These are phyloP conservation scores for Hemicordylus capensis DNA, from an alignment of 2,113 vertebrate genomes.

Conservation along the genomic window DNA sequence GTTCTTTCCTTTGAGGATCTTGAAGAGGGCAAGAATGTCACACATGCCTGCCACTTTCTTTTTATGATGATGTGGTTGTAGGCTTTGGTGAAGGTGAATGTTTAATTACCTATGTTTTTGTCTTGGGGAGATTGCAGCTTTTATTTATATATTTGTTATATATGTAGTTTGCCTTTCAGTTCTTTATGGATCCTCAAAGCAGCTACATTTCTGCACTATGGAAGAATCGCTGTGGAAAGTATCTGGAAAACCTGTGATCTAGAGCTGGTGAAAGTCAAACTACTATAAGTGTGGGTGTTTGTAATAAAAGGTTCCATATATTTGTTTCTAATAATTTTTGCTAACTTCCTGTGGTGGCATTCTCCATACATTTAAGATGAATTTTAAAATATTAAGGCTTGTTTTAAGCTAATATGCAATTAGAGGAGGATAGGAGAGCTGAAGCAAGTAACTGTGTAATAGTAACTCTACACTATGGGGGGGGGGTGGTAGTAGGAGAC, in stretches of 20 bases:
- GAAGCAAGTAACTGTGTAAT: background rate
- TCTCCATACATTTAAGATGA: background rate
- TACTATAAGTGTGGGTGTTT: background rate
- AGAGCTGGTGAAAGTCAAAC: background rate
- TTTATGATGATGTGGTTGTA: background rate
- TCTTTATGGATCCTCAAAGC: background rate
- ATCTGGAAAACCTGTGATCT: background rate
- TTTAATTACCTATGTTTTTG: background rate
- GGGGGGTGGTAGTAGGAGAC: background rate
- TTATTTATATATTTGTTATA: background rate
- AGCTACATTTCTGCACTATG: background rate
- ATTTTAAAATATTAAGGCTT: background rate
- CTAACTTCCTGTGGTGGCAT: background rate
- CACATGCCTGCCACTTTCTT: too few relatives aligned
- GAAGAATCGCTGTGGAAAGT: background rate
- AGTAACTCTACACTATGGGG: background rate
- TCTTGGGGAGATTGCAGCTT: too few relatives aligned
- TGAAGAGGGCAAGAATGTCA: background rate
- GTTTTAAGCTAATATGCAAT: background rate
- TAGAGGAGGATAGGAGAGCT: background rate
- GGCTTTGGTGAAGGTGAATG: background rate
- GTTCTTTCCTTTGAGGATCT: background rate
- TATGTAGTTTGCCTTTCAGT: background rate
- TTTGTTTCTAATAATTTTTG: background rate
- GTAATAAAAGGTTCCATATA: background rate